Conservation (phyloP, 2,888 invertebrate species). For the Nebria brevicollis region DNA sequence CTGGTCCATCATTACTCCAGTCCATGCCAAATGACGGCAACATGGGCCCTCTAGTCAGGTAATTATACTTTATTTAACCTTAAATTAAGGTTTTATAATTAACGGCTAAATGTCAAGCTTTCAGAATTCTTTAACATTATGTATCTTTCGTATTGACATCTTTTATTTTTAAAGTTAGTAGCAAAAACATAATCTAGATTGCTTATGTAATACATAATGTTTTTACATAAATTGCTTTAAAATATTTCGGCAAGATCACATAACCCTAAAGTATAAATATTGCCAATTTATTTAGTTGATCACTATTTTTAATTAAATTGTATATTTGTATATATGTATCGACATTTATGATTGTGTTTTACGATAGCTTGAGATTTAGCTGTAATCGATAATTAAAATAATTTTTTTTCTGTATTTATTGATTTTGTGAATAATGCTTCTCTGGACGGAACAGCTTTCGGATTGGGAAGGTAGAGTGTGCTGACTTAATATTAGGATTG, state of each 20-base stretch:
- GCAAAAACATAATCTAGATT: no score
- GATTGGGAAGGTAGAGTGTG: constrained; percentile 86
- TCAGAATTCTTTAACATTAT: no score
- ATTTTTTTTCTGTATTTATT: constrained; percentile 3
- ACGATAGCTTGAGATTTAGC: not conserved
- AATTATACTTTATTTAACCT: constrained; percentile 49
- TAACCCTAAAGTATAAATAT: no score
- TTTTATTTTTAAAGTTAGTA: no score
- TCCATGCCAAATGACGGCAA: constrained; percentile 65
- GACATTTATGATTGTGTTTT: not conserved
- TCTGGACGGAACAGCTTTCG: constrained; percentile 65
- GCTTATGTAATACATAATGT: not conserved
- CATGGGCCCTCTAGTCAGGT: constrained; percentile 70
- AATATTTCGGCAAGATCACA: no score
- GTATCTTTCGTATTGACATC: no score
- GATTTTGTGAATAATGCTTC: constrained; percentile 7
- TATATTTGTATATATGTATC: no score
- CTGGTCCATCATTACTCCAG: constrained; percentile 68
- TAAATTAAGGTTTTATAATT: constrained; percentile 41
- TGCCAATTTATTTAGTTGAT: no score
- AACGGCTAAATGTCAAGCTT: not conserved
- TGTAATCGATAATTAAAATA: not conserved
- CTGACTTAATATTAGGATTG: constrained; percentile 75
- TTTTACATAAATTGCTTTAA: not conserved
- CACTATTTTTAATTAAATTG: no score